Percentiles rank a stretch among this genome's conserved stretches.
These are phyloP conservation scores for Camponotus pennsylvanicus DNA, from an alignment of 1,140 invertebrate genomes.

Conservation along the genomic window DNA sequence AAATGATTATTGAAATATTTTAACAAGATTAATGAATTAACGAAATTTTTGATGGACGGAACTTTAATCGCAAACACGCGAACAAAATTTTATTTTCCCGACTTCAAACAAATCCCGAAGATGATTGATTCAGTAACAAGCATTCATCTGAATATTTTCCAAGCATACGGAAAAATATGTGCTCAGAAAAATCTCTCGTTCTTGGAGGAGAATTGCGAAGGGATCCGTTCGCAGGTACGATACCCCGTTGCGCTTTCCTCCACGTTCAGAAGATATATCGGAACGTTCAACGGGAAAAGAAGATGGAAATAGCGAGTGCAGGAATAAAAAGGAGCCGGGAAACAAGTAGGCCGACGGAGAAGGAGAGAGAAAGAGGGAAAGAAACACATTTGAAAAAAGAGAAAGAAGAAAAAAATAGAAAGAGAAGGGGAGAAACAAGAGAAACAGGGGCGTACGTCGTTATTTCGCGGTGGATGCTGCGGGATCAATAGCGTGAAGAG, in stretches of 20 bases:
- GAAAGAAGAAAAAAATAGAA: conserved; percentile 14
- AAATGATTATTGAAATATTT: not conserved
- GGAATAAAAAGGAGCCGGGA: conserved; percentile 37
- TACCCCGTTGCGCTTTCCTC: conserved; percentile 13
- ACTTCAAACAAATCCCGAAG: conserved; percentile 36
- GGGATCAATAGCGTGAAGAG: conserved; percentile 86
- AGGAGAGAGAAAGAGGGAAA: conserved; percentile 10
- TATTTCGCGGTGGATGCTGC: conserved; percentile 86
- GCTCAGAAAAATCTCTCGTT: conserved; percentile 36
- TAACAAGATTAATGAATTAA: not conserved
- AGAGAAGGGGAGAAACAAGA: conserved; percentile 60
- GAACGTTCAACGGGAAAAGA: conserved; percentile 14
- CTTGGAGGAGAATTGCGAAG: conserved; percentile 21
- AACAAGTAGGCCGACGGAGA: conserved; percentile 17
- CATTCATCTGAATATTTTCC: conserved; percentile 10
- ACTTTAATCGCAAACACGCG: not conserved
- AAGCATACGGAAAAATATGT: not conserved
- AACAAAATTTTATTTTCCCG: conserved; percentile 32
- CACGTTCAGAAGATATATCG: conserved; percentile 27
- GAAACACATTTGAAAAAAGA: conserved; percentile 1
- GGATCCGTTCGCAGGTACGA: conserved; percentile 35
- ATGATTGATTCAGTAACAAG: conserved; percentile 33
- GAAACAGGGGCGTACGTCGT: conserved; percentile 82
- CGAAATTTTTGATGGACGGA: not conserved
- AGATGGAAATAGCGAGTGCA: conserved; percentile 12